These are phyloP conservation scores for Terebella lapidaria DNA, from an alignment of 2,888 invertebrate species.

Conservation along the genomic window DNA sequence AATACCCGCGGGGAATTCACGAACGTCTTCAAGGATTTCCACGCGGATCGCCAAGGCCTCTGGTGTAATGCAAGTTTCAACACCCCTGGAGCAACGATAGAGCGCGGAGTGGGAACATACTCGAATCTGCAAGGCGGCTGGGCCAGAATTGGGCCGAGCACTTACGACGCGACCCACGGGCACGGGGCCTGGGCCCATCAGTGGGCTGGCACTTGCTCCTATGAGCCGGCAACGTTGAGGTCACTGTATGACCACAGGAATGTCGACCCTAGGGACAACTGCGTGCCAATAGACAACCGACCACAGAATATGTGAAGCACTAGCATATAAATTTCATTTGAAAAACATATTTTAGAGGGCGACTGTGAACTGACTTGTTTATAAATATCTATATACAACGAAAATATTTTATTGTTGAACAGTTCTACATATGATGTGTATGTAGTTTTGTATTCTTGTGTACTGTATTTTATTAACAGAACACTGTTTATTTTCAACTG, in stretches of 20 bases:
- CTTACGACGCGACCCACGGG: slow-evolving; percentile 23
- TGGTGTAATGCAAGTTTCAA: slow-evolving; percentile 25
- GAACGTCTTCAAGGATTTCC: slow-evolving; percentile 21
- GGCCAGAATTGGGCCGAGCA: slow-evolving; percentile 25
- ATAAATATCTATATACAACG: too few relatives aligned
- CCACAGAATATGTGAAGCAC: slow-evolving; percentile 26
- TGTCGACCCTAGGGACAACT: slow-evolving; percentile 24
- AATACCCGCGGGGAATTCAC: slow-evolving; percentile 25
- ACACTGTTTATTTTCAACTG: too few relatives aligned
- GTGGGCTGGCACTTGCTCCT: slow-evolving; percentile 21
- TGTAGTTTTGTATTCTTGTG: too few relatives aligned
- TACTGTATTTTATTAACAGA: too few relatives aligned
- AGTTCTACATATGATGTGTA: too few relatives aligned
- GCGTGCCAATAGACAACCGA: slow-evolving; percentile 22
- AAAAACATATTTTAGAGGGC: too few relatives aligned
- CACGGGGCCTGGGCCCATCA: slow-evolving; percentile 23
- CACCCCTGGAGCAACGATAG: slow-evolving; percentile 22
- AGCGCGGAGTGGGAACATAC: slow-evolving; percentile 23
- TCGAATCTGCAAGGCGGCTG: slow-evolving; percentile 28
- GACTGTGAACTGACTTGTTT: too few relatives aligned
- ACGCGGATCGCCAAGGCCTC: slow-evolving; percentile 22
- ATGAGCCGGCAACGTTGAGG: slow-evolving; percentile 23
- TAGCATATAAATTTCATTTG: too few relatives aligned
- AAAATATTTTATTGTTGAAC: too few relatives aligned
- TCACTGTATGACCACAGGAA: slow-evolving; percentile 24